phyloP scores from a whole-genome alignment of 2,888 invertebrate genomes.

The Morinoia aosen region DNA sequence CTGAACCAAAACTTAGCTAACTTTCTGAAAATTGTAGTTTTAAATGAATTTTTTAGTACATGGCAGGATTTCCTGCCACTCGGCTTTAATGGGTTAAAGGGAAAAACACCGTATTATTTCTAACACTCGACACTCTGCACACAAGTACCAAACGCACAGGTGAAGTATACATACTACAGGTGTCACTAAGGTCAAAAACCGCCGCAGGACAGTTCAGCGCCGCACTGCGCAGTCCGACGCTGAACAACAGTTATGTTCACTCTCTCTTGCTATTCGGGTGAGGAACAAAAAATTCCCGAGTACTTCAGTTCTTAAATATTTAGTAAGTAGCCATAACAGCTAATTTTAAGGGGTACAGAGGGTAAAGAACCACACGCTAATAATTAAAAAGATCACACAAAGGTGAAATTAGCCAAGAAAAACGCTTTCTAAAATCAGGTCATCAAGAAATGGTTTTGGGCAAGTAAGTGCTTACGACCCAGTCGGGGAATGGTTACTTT shows the following conservation, averaged over 20 bases:
- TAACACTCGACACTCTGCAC: background rate
- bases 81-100: too few species aligned
- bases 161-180: too few species aligned
- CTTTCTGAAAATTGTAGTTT: too few species aligned
- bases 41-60: too few species aligned
- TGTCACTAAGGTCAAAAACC: background rate
- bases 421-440: background rate
- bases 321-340: background rate
- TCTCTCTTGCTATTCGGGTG: background rate
- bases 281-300: background rate
- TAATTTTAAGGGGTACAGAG: background rate
- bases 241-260: background rate
- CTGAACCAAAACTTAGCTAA: too few species aligned
- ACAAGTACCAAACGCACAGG: background rate
- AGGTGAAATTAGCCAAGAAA: background rate
- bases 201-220: background rate
- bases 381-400: background rate
- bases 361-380: background rate
- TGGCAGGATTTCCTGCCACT: too few species aligned
- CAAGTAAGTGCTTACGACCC: background rate
- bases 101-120: background rate
- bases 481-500: background rate
- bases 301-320: background rate
- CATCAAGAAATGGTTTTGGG: background rate
- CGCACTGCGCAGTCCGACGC: background rate